Percentiles rank a stretch among this genome's conserved stretches.
phyloP scores from a whole-genome alignment of 1,140 invertebrate genomes.

The Heterodera schachtii region DNA sequence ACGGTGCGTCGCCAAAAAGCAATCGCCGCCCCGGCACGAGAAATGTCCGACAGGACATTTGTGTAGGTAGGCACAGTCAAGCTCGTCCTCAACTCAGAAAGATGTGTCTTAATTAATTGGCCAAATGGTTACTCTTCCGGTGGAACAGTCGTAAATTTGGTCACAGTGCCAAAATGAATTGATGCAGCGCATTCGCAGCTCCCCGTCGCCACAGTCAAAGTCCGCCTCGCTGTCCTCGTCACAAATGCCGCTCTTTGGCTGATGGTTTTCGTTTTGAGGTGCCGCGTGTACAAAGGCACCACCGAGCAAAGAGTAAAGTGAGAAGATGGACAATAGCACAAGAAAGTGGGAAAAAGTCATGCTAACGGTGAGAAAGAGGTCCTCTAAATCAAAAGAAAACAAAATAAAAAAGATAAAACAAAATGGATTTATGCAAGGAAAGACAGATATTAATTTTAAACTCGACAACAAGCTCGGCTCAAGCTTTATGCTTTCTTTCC shows the following conservation, averaged over 20 bases:
- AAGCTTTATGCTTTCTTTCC: too few relatives aligned
- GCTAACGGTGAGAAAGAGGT: too few relatives aligned
- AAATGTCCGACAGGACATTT: slow-evolving; percentile 4
- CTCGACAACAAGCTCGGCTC: too few relatives aligned
- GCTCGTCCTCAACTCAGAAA: neutral
- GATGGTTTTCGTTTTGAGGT: neutral
- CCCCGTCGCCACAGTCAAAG: slow-evolving; percentile 19
- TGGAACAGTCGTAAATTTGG: slow-evolving; percentile 15
- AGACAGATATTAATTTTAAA: too few relatives aligned
- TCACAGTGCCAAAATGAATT: slow-evolving; percentile 8
- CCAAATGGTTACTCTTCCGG: slow-evolving; percentile 2
- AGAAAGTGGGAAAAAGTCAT: too few relatives aligned
- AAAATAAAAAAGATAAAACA: too few relatives aligned
- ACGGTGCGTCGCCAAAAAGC: slow-evolving; percentile 9
- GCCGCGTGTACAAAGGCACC: neutral
- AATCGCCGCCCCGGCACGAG: slow-evolving; percentile 9
- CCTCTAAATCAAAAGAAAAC: too few relatives aligned
- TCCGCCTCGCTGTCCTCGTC: neutral
- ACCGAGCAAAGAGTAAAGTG: neutral
- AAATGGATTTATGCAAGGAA: too few relatives aligned
- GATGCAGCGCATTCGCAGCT: slow-evolving; percentile 14
- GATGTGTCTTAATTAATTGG: neutral
- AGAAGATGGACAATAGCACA: neutral
- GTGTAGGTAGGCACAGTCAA: slow-evolving; percentile 8
- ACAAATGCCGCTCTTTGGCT: neutral